phyloP scores from a whole-genome alignment of 2,888 invertebrate species.

The Epirrhoe tristata region DNA sequence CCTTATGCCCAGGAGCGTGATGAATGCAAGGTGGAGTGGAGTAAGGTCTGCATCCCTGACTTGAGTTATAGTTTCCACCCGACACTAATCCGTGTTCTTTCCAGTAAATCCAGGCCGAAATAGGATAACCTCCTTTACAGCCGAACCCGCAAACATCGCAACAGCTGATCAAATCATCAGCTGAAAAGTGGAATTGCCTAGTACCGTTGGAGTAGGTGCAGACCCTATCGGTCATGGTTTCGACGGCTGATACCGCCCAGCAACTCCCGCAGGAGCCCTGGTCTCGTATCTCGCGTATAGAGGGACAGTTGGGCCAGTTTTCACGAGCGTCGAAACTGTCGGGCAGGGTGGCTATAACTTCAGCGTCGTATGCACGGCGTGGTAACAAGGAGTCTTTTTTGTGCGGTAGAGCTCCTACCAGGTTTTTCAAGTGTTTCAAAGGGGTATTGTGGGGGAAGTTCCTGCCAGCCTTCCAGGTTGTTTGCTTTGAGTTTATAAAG shows the following conservation, averaged over 20 bases:
- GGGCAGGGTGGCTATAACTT: slow-evolving; percentile 85
- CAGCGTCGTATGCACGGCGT: slow-evolving; percentile 62
- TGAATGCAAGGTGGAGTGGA: slow-evolving; percentile 95
- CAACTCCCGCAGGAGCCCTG: slow-evolving; percentile 97
- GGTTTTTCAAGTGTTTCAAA: slow-evolving; percentile 11
- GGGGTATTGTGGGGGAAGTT: slow-evolving; percentile 87
- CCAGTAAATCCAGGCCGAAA: slow-evolving; percentile 95
- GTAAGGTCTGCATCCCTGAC: slow-evolving; percentile 95
- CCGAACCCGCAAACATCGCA: slow-evolving; percentile 91
- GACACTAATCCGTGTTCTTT: slow-evolving; percentile 93
- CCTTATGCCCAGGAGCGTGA: slow-evolving; percentile 92
- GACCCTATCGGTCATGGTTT: slow-evolving; percentile 95
- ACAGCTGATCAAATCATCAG: slow-evolving; percentile 94
- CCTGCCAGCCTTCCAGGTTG: slow-evolving; percentile 90
- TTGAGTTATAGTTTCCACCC: slow-evolving; percentile 92
- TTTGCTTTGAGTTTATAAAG: slow-evolving; percentile 86
- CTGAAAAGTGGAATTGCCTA: slow-evolving; percentile 90
- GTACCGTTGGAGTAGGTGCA: slow-evolving; percentile 92
- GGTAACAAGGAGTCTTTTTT: slow-evolving; percentile 56
- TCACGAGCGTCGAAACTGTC: slow-evolving; percentile 92
- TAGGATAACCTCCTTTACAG: slow-evolving; percentile 93
- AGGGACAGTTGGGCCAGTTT: slow-evolving; percentile 94
- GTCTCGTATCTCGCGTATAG: slow-evolving; percentile 92
- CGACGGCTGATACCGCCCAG: slow-evolving; percentile 97
- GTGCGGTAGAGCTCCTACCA: slow-evolving; percentile 54